Base-by-base conservation (phyloP, 1,140 invertebrate genomes). In the Drosophila prosaltans region DNA sequence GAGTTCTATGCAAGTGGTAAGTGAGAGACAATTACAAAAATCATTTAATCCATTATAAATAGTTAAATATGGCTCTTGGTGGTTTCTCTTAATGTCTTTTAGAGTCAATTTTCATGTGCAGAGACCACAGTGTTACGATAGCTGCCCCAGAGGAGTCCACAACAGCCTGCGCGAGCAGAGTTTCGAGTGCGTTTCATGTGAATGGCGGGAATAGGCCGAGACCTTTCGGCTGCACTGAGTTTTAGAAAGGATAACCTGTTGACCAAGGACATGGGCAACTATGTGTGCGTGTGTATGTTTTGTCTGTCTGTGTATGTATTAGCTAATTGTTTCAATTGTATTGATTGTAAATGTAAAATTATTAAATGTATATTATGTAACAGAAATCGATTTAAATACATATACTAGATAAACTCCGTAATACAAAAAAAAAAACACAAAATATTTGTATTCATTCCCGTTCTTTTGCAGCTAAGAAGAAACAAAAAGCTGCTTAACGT, bases 31-130 rank as follows among this genome's bases (percentile, higher is more conserved):
- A n/a, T n/a, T n/a, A n/a, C 7, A 8, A 39, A 2, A 1, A 58
- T 9, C 16, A 21, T 36, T 36, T 36, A 36, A 36, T 36, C 6
- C 6, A 7, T 36, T 6, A 36, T 5, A 36, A 6, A 6, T 36
- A 36, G 6, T 36, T 36, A 36, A 36, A 6, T 6, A 36, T 36
- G 6, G 3, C 32, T 7, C 6, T 36, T 36, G 6, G 6, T 30
- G 28, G 28, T 30, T 30, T 3, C 2, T 30, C 2, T 30, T 48
- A 11, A 54, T 9, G 1, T 10, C 3, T 36, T 26, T 26, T 65
- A 92, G 91, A 92, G 85, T 80, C 91, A 90, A 91, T 92, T 84
- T 91, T 92, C 91, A 78, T 90, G 91, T 90, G 91, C 89, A 57
- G 91, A 92, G 81, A 91, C 89, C 75, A 91, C 89, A 75, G 85